Conservation (phyloP, 2,888 invertebrate species). For the Hyposoter dolosus region DNA sequence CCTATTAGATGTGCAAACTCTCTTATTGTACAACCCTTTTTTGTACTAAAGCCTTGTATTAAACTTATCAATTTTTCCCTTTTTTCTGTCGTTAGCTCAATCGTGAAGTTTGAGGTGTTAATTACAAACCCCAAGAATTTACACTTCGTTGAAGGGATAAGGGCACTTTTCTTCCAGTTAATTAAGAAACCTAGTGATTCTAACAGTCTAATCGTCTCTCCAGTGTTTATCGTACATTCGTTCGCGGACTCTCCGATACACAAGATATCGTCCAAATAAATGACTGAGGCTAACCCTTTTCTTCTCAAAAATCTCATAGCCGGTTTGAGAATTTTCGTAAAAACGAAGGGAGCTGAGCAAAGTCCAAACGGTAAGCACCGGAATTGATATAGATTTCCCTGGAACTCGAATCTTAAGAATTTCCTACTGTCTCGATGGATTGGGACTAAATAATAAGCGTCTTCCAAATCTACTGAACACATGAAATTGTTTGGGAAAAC, state of each 20-base stretch:
- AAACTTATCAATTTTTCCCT: neutral
- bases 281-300: conserved; percentile 9
- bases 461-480: too few relatives aligned
- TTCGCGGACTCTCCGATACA: neutral
- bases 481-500: too few relatives aligned
- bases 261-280: conserved; percentile 40
- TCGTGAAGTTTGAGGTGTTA: neutral
- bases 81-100: conserved; percentile 38
- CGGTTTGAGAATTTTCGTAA: conserved; percentile 33
- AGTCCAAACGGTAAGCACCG: too few relatives aligned
- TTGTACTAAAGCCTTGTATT: neutral
- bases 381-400: neutral
- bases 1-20: conserved; percentile 56
- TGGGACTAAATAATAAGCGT: conserved; percentile 18
- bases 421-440: neutral
- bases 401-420: conserved; percentile 1
- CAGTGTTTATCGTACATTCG: conserved; percentile 1
- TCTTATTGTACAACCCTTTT: conserved; percentile 40
- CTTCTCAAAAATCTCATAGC: neutral
- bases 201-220: conserved; percentile 8
- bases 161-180: neutral
- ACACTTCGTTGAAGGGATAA: conserved; percentile 1
- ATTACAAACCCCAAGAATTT: conserved; percentile 47
- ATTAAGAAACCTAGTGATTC: neutral
- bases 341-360: conserved; percentile 11